Base-by-base conservation (phyloP, 1,140 invertebrate genomes). In the Cardiocondyla obscurior region DNA sequence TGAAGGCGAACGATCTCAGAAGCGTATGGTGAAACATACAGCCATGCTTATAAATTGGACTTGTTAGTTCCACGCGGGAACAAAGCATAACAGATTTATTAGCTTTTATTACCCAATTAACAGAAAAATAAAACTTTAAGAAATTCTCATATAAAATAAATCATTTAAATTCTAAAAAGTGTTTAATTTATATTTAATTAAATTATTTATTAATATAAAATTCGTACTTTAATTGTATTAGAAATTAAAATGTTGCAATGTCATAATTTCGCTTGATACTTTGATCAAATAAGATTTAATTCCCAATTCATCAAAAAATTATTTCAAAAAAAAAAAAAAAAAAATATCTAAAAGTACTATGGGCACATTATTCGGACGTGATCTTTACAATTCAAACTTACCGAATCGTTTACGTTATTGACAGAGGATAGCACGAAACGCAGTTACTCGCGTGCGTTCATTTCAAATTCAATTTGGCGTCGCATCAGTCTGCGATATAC, bases 381-480 rank as follows among this genome's bases (percentile, higher is more conserved):
- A 49, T 33, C 64, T 79, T 46, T 19, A 55, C 51, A 79, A 67
- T 67, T 53, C 53, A 53, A 79, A 69, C 74, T 79, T 79, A 39
- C 12, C 62, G 55, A 53, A 67, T 49, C 46, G 39, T 67, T 79
- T 79, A 79, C 74, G 62, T 79, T 79, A 79, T 42, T 79, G 46
- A 69, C 62, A 69, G 74, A 53, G 16, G 46, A 64, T 70, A 28
- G 39, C 12, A 46, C 53, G 67, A 58, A 58, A 49, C 39, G 53
- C 44, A 57, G 69, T 74, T 76, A 62, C 81, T 57, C 51, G 62
- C 57, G 22, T 77, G 65, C 60, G 82, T 65, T 73, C 70, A 85
- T 85, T 85, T 76, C 79, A 76, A 85, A 85, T 85, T 85, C 79
- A 85, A 85, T 85, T 85, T 85, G 70, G 64, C 70, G 81, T 82